Base-by-base conservation (phyloP, 2,113 vertebrate genomes). In the Alethe castanea region DNA sequence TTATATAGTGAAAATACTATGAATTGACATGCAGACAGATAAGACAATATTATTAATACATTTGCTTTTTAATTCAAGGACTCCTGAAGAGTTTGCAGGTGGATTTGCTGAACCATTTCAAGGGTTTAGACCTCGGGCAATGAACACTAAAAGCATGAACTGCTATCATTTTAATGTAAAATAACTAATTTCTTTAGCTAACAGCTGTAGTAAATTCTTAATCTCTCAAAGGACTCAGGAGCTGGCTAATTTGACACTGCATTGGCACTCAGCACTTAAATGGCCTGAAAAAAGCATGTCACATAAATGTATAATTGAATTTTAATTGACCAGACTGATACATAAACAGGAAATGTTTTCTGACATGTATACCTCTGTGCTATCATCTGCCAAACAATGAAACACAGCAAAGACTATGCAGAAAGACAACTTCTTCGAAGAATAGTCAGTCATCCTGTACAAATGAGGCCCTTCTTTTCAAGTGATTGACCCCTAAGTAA, bases 291-390 rank as follows among this genome's bases (percentile, higher is more conserved):
- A 90, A 92, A 31, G 3, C 60, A 60, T 33, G 36, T 88, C 53
- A 57, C 53, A 50, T 67, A 44, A 70, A 93, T 45, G 53, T 81
- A 36, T 74, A 90, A 95, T 65, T 93, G 44, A 73, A 60, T 96
- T 95, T 84, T 74, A 64, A 96, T 90, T 93, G 92, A 94, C 53
- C 0, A 1, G 44, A 53, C 72, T 69, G 72, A 78, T 74, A 71
- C 40, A 69, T 78, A 93, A 96, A 92, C 93, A 96, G 88, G 92
- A 95, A 94, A 81, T 69, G 57, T 93, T 86, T 93, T 90, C 56
- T 93, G 72, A 83, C 40, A 26, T 19, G 10, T 15, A 78, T 64
- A 74, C 62, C 69, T 95, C 61, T 60, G n/a, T 82, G 69, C 80
- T 93, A 81, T 60, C n/a, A 91, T 81, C 60, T 89, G 76, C 61